Evolutionary conservation across 1,140 invertebrate species (phyloP), one percentile per base, ranked within the genome.

Genomic region (Lasioglossum baleicum): DNA sequence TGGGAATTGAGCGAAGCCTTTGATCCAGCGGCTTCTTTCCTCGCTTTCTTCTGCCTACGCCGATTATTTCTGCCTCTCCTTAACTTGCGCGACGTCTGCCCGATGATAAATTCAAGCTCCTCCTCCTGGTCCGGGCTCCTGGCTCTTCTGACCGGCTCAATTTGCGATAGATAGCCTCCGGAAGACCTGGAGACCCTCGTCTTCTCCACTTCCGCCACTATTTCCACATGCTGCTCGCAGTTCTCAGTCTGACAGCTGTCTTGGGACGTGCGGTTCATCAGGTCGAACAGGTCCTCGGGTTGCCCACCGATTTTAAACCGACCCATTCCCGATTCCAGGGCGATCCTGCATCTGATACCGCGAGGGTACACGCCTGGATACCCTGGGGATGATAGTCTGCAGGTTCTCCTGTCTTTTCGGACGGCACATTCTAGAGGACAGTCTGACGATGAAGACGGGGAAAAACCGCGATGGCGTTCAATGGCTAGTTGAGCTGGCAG

Each of bases 241-340:
- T 90, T 89, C 70, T 92, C 91, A 3, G 88, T 90, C 10, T 82
- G 86, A 35, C 91, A 92, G 13, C 86, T 60, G 60, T 90, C 84
- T 65, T 92, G 90, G 60, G 88, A 85, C 60, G 88, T 91, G 51
- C 89, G 89, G 72, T 92, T 91, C 91, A 92, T 92, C 53, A 92
- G 75, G 48, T 88, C 90, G 82, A 89, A 92, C 0, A 86, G 35
- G 56, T 92, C 91, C 20, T 89, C 88, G 17, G 83, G 73, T 2
- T 85, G 83, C 17, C 91, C 90, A 0, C 90, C 91, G 73, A 92
- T 91, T 2, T 87, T 86, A 60, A 92, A 92, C 1, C 90, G 82
- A 1, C 89, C 91, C 11, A 81, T 63, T 35, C 70, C 83, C n/a
- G 90, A 91, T 26, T 92, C 90, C 31, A 92, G 48, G 0, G 88